phyloP scores from a whole-genome alignment of 2,888 invertebrate genomes.

The Kryphioiulus occultus region DNA sequence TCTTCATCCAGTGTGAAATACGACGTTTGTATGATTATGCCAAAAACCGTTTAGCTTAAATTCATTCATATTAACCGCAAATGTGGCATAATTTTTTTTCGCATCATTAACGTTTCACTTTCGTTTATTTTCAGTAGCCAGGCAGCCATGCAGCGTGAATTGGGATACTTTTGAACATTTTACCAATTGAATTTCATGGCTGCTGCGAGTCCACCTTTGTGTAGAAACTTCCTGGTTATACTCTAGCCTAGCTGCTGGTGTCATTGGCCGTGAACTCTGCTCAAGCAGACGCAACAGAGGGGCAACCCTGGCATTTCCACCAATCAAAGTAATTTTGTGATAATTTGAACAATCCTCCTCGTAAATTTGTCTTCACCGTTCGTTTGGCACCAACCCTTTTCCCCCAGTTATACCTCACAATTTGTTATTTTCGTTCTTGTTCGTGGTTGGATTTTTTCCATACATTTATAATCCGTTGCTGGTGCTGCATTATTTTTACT shows the following conservation, averaged over 20 bases:
- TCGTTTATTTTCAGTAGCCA: background rate
- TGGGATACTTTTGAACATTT: background rate
- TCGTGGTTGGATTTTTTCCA: conserved; percentile 5
- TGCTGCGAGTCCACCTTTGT: background rate
- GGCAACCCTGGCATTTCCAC: conserved; percentile 31
- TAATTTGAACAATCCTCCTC: conserved; percentile 42
- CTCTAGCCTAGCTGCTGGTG: background rate
- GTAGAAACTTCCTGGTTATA: conserved; percentile 46
- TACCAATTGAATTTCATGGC: background rate
- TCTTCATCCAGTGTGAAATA: too few relatives aligned
- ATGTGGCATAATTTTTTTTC: background rate
- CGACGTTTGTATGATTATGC: too few relatives aligned
- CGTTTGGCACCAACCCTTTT: conserved; percentile 26
- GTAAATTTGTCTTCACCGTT: conserved; percentile 33
- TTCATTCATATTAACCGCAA: background rate
- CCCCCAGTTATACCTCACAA: conserved; percentile 24
- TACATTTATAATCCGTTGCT: background rate
- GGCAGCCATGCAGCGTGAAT: background rate
- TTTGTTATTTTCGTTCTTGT: background rate
- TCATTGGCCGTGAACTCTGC: conserved; percentile 49
- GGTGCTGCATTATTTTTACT: background rate
- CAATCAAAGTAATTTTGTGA: conserved; percentile 28
- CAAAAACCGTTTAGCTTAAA: too few relatives aligned
- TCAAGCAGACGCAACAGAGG: conserved; percentile 13
- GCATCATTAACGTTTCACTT: background rate